Evolutionary conservation across 1,140 invertebrate genomes (phyloP).

Genomic region (Ceratina australensis): DNA sequence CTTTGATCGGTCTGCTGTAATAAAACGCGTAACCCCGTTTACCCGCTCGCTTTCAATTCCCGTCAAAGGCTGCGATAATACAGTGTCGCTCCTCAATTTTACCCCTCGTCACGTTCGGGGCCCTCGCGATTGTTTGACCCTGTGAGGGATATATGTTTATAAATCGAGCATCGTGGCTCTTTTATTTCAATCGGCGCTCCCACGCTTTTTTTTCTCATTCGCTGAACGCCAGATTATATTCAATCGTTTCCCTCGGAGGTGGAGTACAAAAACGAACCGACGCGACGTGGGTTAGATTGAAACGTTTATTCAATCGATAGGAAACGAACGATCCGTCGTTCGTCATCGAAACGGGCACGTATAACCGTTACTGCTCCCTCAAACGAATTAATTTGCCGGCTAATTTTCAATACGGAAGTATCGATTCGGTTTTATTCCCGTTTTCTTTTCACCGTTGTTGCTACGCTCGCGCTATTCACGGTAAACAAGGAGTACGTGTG

Average conservation of each 20-base stretch:
- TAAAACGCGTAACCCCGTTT: slow-evolving; percentile 19
- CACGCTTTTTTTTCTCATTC: background rate
- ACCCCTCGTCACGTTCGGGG: too few relatives aligned
- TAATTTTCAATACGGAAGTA: slow-evolving; percentile 35
- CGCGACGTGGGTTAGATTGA: slow-evolving; percentile 6
- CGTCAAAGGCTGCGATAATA: slow-evolving; percentile 1
- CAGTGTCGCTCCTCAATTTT: slow-evolving; percentile 1
- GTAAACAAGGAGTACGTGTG: slow-evolving; percentile 13
- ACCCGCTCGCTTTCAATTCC: slow-evolving; percentile 14
- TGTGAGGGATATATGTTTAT: slow-evolving; percentile 18
- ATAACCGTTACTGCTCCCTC: background rate
- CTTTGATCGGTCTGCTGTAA: slow-evolving; percentile 38
- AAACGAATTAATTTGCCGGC: slow-evolving; percentile 42
- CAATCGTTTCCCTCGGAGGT: background rate
- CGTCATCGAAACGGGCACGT: background rate
- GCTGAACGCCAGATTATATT: background rate
- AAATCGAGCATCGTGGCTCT: background rate
- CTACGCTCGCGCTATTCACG: background rate
- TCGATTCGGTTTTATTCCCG: slow-evolving; percentile 6
- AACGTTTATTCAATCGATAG: slow-evolving; percentile 41
- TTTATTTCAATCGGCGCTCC: background rate
- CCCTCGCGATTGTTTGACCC: slow-evolving; percentile 13
- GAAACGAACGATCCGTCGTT: slow-evolving; percentile 29
- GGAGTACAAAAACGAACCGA: slow-evolving; percentile 1
- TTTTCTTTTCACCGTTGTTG: background rate